Base-by-base conservation (phyloP, 2,113 vertebrate species). In the Nothocercus nigrocapillus region DNA sequence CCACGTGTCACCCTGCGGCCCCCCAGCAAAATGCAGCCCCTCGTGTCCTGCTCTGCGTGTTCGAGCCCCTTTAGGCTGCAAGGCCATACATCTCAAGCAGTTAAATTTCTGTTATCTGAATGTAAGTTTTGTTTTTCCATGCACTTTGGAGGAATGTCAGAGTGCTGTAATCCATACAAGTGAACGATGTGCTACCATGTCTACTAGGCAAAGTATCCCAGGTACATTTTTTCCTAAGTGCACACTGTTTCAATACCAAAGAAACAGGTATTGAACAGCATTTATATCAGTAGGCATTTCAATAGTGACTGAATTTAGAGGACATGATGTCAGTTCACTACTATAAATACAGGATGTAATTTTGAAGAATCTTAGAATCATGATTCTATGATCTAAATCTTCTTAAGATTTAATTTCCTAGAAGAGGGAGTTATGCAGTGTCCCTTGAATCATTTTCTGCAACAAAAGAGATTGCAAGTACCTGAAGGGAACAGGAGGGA, bases 1-100 rank as follows among this genome's bases (percentile, higher is more conserved):
- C 54, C 15, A 13, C 0, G 1, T 47, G 32, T 44, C 81, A 4
- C 58, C 10, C 22, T 53, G 14, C 61, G 17, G 8, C 13, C 14
- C 14, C 34, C 49, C 5, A 28, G 2, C 45, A 34, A 38, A 32
- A 62, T 1, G 32, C 4, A 59, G 32, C 16, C 8, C 4, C 5
- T 13, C 8, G 1, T 5, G 7, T 47, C 45, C 74, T 74, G 22
- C 19, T 56, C 38, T 36, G 6, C 47, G 7, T 7, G 8, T 18
- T 32, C 10, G 38, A 66, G 25, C 36, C 3, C 24, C 38, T 82
- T 69, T 38, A 44, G 68, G 8, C 5, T 86, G 19, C 36, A 66
- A 70, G 15, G 47, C 18, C 45, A 3, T 34, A 7, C 13, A 47
- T 6, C 45, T 30, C 44, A 56, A 54, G 11, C 47, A 75, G 28